Evolutionary conservation across 1,140 invertebrate species (phyloP).

Genomic region (Lerema accius): DNA sequence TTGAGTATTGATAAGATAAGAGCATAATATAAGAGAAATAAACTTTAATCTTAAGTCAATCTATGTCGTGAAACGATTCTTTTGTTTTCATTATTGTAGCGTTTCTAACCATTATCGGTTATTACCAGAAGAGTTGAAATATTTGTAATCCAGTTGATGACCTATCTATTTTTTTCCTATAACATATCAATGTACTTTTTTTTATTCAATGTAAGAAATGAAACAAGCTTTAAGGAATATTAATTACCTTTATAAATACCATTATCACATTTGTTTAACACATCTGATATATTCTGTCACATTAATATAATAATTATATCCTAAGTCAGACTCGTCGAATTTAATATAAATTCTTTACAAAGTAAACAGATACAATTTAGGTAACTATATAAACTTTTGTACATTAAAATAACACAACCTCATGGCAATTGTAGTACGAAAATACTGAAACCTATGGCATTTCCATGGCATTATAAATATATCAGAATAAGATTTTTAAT

Average conservation of each 20-base stretch:
- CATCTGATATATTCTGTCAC: constrained; percentile 59
- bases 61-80: background rate
- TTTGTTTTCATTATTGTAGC: background rate
- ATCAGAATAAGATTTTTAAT: constrained; percentile 4
- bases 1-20: constrained; percentile 30
- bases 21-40: constrained; percentile 6
- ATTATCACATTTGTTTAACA: constrained; percentile 71
- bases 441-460: constrained; percentile 66
- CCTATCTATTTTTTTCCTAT: too few species aligned
- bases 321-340: constrained; percentile 79
- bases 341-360: constrained; percentile 75
- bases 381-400: constrained; percentile 76
- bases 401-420: constrained; percentile 73
- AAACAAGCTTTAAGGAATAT: constrained; percentile 38
- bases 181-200: too few species aligned
- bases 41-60: constrained; percentile 11
- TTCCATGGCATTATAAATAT: constrained; percentile 47
- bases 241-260: constrained; percentile 72
- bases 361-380: constrained; percentile 67
- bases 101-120: background rate
- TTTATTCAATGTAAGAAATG: constrained; percentile 1
- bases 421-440: constrained; percentile 64
- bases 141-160: too few species aligned
- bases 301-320: constrained; percentile 62
- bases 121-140: too few species aligned